These are phyloP conservation scores for Montipora capricornis DNA, from an alignment of 64 coral and sea anemone genomes.

Conservation along the genomic window DNA sequence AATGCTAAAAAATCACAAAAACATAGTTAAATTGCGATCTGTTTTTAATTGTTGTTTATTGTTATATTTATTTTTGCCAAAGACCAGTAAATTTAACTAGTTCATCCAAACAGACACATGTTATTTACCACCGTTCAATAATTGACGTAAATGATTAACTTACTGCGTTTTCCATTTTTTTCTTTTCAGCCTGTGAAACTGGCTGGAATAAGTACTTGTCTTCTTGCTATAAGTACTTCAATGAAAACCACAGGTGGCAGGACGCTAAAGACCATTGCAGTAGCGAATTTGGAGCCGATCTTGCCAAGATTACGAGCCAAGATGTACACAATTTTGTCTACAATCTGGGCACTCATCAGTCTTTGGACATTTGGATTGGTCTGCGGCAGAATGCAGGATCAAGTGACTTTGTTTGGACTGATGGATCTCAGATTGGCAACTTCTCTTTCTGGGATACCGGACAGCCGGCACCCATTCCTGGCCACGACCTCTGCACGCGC, in stretches of 20 bases:
- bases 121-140: too few species aligned
- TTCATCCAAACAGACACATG: too few species aligned
- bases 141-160: too few species aligned
- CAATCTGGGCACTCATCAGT: background rate
- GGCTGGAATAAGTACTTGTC: slow-evolving; percentile 33
- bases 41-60: too few species aligned
- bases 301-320: slow-evolving; percentile 32
- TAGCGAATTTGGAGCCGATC: background rate
- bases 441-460: slow-evolving; percentile 13
- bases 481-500: background rate
- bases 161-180: background rate
- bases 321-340: slow-evolving; percentile 32
- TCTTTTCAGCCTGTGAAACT: background rate
- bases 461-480: background rate
- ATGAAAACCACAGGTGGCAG: slow-evolving; percentile 1
- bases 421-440: background rate
- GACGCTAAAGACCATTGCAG: background rate
- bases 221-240: slow-evolving; percentile 48
- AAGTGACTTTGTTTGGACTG: slow-evolving; percentile 42
- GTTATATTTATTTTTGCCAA: too few species aligned
- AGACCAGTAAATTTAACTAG: too few species aligned
- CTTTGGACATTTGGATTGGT: slow-evolving; percentile 44
- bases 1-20: too few species aligned
- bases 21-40: too few species aligned
- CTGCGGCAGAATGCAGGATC: background rate